These are phyloP conservation scores for Orientallactaga sibirica DNA, from an alignment of 2,797 vertebrate genomes.

Conservation along the genomic window DNA sequence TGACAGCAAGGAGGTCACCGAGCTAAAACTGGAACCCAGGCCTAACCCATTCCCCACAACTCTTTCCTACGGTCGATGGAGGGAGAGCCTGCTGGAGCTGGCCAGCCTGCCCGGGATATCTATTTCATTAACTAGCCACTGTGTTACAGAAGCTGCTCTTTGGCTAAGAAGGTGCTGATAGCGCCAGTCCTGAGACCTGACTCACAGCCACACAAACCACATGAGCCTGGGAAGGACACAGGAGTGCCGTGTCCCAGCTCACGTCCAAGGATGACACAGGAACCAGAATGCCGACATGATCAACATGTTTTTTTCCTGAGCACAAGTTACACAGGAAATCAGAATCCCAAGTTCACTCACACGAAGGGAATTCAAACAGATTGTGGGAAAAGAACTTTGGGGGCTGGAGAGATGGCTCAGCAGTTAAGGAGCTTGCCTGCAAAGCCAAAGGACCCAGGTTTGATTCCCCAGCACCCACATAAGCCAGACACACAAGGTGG, in stretches of 20 bases:
- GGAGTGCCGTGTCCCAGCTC: too few relatives aligned
- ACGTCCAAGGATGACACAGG: neutral
- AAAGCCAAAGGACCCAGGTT: too few relatives aligned
- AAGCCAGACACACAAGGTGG: too few relatives aligned
- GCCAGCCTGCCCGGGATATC: neutral
- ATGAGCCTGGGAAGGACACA: neutral
- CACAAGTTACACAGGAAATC: neutral
- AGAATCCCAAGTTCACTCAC: neutral
- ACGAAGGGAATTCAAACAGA: neutral
- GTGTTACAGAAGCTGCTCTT: neutral
- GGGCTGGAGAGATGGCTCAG: too few relatives aligned
- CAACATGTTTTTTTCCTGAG: neutral
- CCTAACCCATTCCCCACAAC: neutral
- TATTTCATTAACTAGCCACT: neutral
- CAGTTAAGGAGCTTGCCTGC: too few relatives aligned
- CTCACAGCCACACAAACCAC: neutral
- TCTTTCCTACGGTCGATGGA: neutral
- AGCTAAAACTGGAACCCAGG: neutral
- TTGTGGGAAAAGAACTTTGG: neutral
- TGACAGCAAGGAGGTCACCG: neutral
- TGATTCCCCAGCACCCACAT: too few relatives aligned
- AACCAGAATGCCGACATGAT: rapidly evolving
- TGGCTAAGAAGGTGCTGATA: neutral
- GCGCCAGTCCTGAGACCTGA: neutral
- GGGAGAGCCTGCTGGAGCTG: neutral